Percentiles rank a stretch among this genome's conserved stretches.
Conservation (phyloP, 1,140 invertebrate species). For the Polypedilum pembai region DNA sequence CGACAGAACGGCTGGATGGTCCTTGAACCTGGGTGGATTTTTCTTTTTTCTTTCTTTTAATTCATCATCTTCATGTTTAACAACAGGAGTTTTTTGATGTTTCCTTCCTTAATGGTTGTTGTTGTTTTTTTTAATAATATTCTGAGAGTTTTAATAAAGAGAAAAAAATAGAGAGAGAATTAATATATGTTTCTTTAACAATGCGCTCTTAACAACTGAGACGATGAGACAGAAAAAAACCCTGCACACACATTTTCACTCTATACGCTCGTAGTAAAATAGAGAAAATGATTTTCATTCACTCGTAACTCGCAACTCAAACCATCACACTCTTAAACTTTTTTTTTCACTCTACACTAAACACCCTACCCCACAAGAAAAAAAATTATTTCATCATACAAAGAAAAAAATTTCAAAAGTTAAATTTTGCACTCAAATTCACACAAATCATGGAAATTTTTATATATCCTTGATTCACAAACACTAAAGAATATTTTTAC, state of each 20-base stretch:
- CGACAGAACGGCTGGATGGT: not conserved
- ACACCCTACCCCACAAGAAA: slow-evolving; percentile 16
- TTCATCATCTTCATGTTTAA: slow-evolving; percentile 1
- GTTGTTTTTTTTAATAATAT: slow-evolving; percentile 20
- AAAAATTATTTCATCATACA: slow-evolving; percentile 28
- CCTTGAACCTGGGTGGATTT: slow-evolving; percentile 16
- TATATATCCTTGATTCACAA: not conserved
- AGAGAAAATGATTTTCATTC: slow-evolving; percentile 28
- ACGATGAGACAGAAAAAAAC: not conserved
- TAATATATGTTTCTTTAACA: no score
- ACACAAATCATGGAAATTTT: not conserved
- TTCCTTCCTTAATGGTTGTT: slow-evolving; percentile 5
- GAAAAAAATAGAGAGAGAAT: no score
- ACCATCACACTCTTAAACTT: slow-evolving; percentile 6
- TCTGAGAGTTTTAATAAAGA: not conserved
- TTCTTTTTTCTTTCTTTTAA: slow-evolving; percentile 16
- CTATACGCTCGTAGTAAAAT: slow-evolving; percentile 22
- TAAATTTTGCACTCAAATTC: not conserved
- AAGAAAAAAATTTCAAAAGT: not conserved
- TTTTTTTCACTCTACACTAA: not conserved
- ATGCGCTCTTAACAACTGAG: not conserved
- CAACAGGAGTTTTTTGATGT: not conserved
- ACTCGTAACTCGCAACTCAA: slow-evolving; percentile 2
- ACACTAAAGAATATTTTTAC: not conserved
- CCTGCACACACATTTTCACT: slow-evolving; percentile 4